phyloP scores from a whole-genome alignment of 2,113 vertebrate genomes.

The Macquaria ambigua region DNA sequence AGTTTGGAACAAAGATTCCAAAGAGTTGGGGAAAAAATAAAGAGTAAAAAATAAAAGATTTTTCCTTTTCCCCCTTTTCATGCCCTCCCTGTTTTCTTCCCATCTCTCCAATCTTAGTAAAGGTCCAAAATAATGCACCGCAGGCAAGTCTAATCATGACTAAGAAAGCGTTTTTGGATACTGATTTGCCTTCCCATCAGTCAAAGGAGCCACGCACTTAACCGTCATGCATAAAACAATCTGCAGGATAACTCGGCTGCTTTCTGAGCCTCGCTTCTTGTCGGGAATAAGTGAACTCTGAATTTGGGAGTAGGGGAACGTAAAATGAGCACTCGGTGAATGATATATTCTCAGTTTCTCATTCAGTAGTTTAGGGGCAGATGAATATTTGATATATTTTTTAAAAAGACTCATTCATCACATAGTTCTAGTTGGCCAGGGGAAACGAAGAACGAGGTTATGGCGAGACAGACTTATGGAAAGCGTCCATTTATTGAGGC shows the following conservation, averaged over 20 bases:
- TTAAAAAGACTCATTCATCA: conserved; percentile 71
- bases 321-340: conserved; percentile 51
- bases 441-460: conserved; percentile 37
- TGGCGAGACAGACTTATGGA: conserved; percentile 39
- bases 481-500: conserved; percentile 60
- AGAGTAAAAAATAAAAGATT: background rate
- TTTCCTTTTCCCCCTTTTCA: background rate
- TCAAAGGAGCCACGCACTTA: conserved; percentile 49
- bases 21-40: background rate
- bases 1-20: conserved; percentile 17
- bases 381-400: conserved; percentile 82
- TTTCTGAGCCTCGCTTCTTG: conserved; percentile 29
- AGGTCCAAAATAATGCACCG: conserved; percentile 26
- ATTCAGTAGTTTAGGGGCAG: conserved; percentile 61
- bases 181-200: conserved; percentile 47
- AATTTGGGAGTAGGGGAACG: conserved; percentile 43
- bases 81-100: background rate
- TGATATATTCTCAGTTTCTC: conserved; percentile 73
- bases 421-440: conserved; percentile 30
- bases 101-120: background rate
- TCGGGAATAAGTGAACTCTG: conserved; percentile 50
- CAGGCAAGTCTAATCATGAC: conserved; percentile 23
- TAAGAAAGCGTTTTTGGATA: conserved; percentile 29
- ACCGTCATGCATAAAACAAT: conserved; percentile 66
- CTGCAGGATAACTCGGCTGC: conserved; percentile 50